Percentiles rank a stretch among this genome's conserved stretches.
These are phyloP conservation scores for Drosophila nr. fundita DNA, from an alignment of 2,888 invertebrate species.

Conservation along the genomic window DNA sequence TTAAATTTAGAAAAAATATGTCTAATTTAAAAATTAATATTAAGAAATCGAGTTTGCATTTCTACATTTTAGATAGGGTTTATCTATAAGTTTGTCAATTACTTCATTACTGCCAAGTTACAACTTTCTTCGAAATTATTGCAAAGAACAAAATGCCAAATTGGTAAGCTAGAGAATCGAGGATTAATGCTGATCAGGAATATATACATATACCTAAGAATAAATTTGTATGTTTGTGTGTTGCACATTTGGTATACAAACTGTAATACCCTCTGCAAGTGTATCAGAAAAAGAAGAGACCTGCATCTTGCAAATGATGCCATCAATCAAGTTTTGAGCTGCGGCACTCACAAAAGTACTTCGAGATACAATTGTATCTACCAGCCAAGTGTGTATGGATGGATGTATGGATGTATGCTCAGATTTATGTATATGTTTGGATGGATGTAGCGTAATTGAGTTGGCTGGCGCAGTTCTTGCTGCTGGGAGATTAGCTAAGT, in stretches of 20 bases:
- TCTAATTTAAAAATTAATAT: not conserved
- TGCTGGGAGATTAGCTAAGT: conserved; percentile 47
- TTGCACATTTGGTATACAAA: not conserved
- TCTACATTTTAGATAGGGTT: not conserved
- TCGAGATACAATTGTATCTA: conserved; percentile 34
- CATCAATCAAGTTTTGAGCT: conserved; percentile 61
- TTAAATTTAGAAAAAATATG: not conserved
- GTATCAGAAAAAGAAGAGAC: conserved; percentile 5
- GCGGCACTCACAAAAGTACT: conserved; percentile 42
- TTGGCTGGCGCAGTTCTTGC: conserved; percentile 15
- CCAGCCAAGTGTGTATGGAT: not conserved
- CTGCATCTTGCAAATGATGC: conserved; percentile 51
- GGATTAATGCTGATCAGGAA: not conserved
- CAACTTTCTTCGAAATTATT: not conserved
- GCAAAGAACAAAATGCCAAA: not conserved
- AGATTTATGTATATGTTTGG: not conserved
- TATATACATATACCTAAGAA: not conserved
- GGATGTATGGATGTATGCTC: not conserved
- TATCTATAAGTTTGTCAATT: not conserved
- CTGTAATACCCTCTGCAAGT: not conserved
- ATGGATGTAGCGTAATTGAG: conserved; percentile 29
- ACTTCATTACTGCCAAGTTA: not conserved
- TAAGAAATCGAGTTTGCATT: not conserved
- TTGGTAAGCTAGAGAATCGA: no score
- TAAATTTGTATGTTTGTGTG: not conserved